Conservation (phyloP, 2,797 vertebrate species). For the Euphonia xanthogaster region DNA sequence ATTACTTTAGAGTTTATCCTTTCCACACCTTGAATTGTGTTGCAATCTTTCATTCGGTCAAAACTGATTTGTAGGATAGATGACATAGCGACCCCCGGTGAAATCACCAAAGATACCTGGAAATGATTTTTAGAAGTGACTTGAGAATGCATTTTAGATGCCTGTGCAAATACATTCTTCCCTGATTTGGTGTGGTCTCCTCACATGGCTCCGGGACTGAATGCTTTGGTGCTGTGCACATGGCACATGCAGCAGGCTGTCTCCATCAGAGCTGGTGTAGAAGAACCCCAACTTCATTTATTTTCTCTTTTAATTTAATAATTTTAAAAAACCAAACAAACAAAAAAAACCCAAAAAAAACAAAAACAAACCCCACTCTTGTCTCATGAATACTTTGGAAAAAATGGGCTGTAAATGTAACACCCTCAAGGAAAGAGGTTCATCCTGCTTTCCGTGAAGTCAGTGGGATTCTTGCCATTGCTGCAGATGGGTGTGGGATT, state of each 20-base stretch:
- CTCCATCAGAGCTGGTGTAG: background rate
- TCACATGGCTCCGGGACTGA: fast-evolving
- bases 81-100: background rate
- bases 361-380: background rate
- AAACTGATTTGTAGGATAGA: background rate
- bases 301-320: background rate
- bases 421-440: background rate
- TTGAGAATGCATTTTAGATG: background rate
- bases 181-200: background rate
- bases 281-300: background rate
- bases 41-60: background rate
- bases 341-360: fast-evolving
- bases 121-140: background rate
- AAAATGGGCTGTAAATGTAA: background rate
- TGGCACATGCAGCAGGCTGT: background rate
- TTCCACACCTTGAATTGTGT: background rate
- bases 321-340: background rate
- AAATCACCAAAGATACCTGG: background rate
- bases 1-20: conserved; percentile 27
- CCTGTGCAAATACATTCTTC: background rate
- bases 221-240: fast-evolving
- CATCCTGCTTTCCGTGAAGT: background rate
- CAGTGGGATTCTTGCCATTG: conserved; percentile 52
- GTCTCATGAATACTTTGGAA: background rate
- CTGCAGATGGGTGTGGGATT: conserved; percentile 42